Evolutionary conservation across 1,140 invertebrate species (phyloP), one percentile per base, ranked within the genome.

Genomic region (Capitella teleta): DNA sequence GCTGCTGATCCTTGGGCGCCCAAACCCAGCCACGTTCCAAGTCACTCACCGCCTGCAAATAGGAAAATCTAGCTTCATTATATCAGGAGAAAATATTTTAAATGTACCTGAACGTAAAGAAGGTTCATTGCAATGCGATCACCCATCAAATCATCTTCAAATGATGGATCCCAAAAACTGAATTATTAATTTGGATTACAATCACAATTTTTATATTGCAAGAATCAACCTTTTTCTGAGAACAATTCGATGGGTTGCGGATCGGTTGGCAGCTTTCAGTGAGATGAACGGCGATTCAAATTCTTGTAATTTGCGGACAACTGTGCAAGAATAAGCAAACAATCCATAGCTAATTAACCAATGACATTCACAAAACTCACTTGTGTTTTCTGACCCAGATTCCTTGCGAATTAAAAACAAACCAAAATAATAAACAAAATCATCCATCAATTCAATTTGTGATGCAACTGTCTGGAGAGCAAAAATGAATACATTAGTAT

Each of bases 271-370:
- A 56, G 78, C 77, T 58, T 78, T 85, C 60, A 87, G 79, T 47
- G 90, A 91, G 70, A 96, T 84, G 70, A 86, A 88, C 10, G 92
- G 92, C 52, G 89, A 92, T 78, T 98, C 93, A 79, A 93, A 97
- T 65, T 95, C 83, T 73, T 94, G 86, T 23, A 97, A 71, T 66
- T 86, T 87, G 50, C 91, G 79, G 37, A 93, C 67, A 68, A 92
- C 80, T 77, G 78, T 53, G 76, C 74, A 41, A 41, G 26, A 56
- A 61, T 58, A 56, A 55, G 56, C 45, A 58, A 10, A n/a, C 38
- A 26, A 42, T 12, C 40, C 19, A 1, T 10, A 14, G 19, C 14
- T 14, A 42, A 42, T 14, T n/a, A 12, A 10, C 12, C 12, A 3
- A 28, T 21, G 44, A 4, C 14, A 6, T 46, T 28, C 36, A 37